Evolutionary conservation across 2,797 vertebrate species (phyloP).

Genomic region (Potorous gilbertii): DNA sequence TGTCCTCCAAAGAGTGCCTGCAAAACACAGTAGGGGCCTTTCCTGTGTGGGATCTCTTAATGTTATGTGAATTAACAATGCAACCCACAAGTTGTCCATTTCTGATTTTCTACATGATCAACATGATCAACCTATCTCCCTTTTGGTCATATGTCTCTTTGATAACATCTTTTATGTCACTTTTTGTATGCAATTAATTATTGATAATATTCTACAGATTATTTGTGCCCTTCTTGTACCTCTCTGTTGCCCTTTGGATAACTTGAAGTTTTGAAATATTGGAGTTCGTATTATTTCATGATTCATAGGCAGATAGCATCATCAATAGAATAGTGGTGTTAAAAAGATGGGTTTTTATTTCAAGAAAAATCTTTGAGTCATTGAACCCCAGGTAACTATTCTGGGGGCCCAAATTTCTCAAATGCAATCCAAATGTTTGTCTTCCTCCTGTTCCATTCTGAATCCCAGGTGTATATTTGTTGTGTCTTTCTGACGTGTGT

Average conservation of each 20-base stretch:
- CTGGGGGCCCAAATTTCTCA: neutral
- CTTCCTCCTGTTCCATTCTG: neutral
- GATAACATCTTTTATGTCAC: neutral
- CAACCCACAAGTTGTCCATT: neutral
- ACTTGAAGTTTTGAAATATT: neutral
- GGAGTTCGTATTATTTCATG: neutral
- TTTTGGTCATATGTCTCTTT: neutral
- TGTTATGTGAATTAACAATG: neutral
- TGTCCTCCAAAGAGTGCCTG: neutral
- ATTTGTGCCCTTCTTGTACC: neutral
- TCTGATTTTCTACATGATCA: neutral
- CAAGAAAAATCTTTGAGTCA: neutral
- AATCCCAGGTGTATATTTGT: neutral
- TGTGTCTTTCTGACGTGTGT: neutral
- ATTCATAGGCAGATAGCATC: neutral
- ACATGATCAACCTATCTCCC: neutral
- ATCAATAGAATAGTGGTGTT: neutral
- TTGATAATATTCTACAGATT: neutral
- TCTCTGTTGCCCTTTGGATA: neutral
- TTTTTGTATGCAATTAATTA: neutral
- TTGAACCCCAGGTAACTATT: neutral
- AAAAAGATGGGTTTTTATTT: neutral
- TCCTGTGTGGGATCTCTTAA: neutral
- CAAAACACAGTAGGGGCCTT: neutral
- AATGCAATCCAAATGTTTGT: neutral